Percentiles rank a stretch among this genome's conserved stretches.
Evolutionary conservation across 2,113 vertebrate genomes (phyloP).

Genomic region (Microcebus ravelobensis): DNA sequence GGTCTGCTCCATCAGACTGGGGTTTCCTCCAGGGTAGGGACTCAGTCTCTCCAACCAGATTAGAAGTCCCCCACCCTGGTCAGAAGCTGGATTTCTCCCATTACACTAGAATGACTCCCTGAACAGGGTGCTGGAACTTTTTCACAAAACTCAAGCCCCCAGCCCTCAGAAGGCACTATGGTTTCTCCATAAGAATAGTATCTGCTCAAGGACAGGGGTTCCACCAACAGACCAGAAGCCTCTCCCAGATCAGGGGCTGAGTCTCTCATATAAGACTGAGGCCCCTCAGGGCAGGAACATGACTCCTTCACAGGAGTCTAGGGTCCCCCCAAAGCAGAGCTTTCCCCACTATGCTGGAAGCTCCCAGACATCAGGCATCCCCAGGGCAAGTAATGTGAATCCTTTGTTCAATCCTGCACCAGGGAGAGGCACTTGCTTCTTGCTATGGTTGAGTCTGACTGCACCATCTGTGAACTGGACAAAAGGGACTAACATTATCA

Average conservation of each 20-base stretch:
- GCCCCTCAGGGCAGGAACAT: background rate
- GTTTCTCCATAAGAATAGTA: background rate
- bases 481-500: constrained; percentile 50
- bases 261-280: background rate
- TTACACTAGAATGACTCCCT: background rate
- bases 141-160: background rate
- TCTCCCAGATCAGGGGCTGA: background rate
- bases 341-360: background rate
- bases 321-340: background rate
- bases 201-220: background rate
- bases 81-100: background rate
- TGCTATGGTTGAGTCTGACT: constrained; percentile 6
- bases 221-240: background rate
- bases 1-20: background rate
- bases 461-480: constrained; percentile 58
- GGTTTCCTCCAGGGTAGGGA: background rate
- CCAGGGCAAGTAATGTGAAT: background rate
- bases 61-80: background rate
- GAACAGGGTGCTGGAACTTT: background rate
- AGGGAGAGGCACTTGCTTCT: background rate
- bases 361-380: background rate
- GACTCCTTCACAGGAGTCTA: background rate
- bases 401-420: constrained; percentile 51
- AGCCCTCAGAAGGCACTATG: background rate
- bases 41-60: background rate